A percentile compares a stretch with the other conserved stretches of the same genome.
Evolutionary conservation across 2,888 invertebrate species (phyloP).

Genomic region (Leptarthrus brevirostris): DNA sequence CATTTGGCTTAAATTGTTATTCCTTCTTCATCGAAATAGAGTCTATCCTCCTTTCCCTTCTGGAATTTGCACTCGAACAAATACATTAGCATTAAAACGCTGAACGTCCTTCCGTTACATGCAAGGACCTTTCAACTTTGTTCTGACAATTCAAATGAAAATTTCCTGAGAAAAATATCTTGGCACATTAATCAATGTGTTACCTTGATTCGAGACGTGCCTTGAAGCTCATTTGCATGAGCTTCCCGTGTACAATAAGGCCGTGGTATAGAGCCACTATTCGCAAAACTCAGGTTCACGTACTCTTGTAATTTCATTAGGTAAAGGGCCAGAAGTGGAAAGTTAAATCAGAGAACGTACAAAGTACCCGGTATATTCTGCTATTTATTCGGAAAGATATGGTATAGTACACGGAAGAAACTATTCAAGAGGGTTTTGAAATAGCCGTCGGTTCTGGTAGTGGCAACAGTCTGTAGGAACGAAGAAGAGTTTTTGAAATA

Average conservation of each 20-base stretch:
- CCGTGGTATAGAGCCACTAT: neutral
- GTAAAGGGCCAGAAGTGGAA: neutral
- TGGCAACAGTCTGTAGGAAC: neutral
- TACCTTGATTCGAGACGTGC: slow-evolving; percentile 38
- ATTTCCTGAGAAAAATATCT: slow-evolving; percentile 42
- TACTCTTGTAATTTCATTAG: slow-evolving; percentile 40
- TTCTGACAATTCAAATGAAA: slow-evolving; percentile 45
- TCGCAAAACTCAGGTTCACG: slow-evolving; percentile 7
- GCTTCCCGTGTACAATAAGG: slow-evolving; percentile 26
- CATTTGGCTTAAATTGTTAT: neutral
- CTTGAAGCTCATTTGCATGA: slow-evolving; percentile 36
- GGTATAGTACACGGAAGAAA: neutral
- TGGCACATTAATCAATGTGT: slow-evolving; percentile 47
- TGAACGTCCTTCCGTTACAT: slow-evolving; percentile 46
- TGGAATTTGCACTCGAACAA: slow-evolving; percentile 26
- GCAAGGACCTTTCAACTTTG: slow-evolving; percentile 31
- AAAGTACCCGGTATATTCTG: slow-evolving; percentile 2
- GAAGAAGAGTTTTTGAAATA: slow-evolving; percentile 15
- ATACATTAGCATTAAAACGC: slow-evolving; percentile 37
- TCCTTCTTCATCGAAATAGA: neutral
- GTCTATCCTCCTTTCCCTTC: neutral
- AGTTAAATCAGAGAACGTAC: slow-evolving; percentile 18
- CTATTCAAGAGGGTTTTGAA: neutral
- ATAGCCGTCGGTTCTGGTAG: neutral
- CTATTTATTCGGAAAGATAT: neutral